phyloP scores from a whole-genome alignment of 2,113 vertebrate genomes.

The Ictidomys tridecemlineatus region DNA sequence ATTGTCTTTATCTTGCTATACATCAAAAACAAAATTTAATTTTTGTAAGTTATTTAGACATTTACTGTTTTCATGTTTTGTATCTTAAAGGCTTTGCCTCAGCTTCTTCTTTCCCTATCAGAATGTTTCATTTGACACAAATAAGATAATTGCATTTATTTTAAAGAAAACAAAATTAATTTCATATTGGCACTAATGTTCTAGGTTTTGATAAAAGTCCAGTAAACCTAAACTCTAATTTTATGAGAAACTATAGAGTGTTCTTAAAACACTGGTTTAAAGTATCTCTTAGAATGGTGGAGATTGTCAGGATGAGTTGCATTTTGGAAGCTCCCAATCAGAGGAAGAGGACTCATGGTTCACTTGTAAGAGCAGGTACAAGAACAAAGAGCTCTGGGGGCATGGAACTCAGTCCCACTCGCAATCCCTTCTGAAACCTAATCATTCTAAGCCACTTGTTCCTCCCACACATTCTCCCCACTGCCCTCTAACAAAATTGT shows the following conservation, averaged over 20 bases:
- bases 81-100: not conserved
- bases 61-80: not conserved
- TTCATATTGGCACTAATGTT: not conserved
- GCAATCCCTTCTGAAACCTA: not conserved
- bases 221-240: not conserved
- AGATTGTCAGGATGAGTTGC: not conserved
- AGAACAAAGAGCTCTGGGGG: not conserved
- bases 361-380: not conserved
- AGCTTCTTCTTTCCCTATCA: not conserved
- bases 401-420: not conserved
- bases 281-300: not conserved
- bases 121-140: constrained; percentile 22
- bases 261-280: constrained; percentile 3
- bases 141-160: not conserved
- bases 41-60: not conserved
- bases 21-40: not conserved
- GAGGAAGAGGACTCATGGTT: not conserved
- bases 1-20: not conserved
- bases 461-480: not conserved
- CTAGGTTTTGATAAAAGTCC: not conserved
- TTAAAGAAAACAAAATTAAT: not conserved
- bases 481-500: not conserved
- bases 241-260: not conserved
- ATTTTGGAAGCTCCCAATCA: not conserved
- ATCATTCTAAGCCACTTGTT: not conserved